Evolutionary conservation across 2,113 vertebrate genomes (phyloP), one percentile per base, ranked within the genome.

Genomic region (Dromas ardeola): DNA sequence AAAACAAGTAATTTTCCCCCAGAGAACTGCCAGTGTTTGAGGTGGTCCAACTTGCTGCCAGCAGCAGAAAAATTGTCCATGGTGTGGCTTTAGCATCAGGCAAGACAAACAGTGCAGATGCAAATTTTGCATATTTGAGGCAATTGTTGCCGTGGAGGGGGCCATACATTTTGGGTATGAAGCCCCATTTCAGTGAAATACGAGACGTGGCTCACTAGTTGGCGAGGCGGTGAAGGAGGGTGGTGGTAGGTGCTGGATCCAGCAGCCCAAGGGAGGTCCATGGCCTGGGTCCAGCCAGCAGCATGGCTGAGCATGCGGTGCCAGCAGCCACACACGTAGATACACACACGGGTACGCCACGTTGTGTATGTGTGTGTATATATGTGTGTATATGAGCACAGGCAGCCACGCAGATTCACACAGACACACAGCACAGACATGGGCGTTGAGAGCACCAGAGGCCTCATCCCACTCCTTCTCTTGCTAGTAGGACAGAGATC

Each of bases 121-220:
- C 13, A 53, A 19, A 43, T 61, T 79, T 65, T 36, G 23, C 20
- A 0, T 2, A 18, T n/a, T 8, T 10, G 2, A 61, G 50, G 55
- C 18, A 55, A 34, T 17, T 45, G 55, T 40, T 50, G 16, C 56
- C 52, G 12, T 25, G 30, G 30, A 72, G 20, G 10, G 7, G 4
- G 53, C 32, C 4, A 25, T 17, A 38, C 4, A 11, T 38, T 50
- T 63, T 32, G 27, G 43, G 27, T 74, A 30, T 5, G 15, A 56
- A 80, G 42, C 43, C 23, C 7, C 15, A 9, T 61, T 93, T 65
- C 30, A 36, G 6, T n/a, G 45, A 40, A 70, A 42, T 18, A 34
- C 0, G 3, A 27, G n/a, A 20, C 2, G 3, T 0, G 2, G 15
- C 16, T 73, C 40, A 23, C 21, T 7, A 23, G 19, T 2, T 42